Conservation (phyloP, 2,113 vertebrate species). For the Laticauda colubrina region DNA sequence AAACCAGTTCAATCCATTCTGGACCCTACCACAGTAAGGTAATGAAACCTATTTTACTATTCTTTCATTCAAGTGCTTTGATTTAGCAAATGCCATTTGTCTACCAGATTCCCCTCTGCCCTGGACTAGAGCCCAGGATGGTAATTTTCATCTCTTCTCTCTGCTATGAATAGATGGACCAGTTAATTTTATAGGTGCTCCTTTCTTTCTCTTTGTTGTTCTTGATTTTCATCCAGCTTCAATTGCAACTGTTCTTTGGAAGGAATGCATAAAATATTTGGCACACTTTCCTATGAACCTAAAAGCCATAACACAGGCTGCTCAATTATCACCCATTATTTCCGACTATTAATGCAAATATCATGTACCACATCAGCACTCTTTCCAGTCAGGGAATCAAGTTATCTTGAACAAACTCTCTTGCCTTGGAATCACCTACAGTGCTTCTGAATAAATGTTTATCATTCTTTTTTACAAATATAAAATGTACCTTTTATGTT, state of each 20-base stretch:
- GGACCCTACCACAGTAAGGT: not conserved
- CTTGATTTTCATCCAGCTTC: slow-evolving; percentile 19
- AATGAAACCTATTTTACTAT: not conserved
- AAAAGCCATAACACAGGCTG: not conserved
- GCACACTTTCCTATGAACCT: not conserved
- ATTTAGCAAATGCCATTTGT: slow-evolving; percentile 9
- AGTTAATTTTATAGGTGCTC: slow-evolving; percentile 1
- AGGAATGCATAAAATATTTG: not conserved
- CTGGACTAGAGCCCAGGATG: slow-evolving; percentile 22
- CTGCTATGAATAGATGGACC: not conserved
- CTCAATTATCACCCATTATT: slow-evolving; percentile 17
- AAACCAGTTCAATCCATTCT: not conserved
- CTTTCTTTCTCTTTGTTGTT: not conserved
- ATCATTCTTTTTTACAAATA: not conserved
- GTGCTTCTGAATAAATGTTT: not conserved
- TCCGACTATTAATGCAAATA: not conserved
- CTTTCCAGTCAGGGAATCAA: not conserved
- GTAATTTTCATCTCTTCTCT: slow-evolving; percentile 9
- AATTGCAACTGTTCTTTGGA: not conserved
- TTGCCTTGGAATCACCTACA: not conserved
- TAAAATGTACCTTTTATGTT: not conserved
- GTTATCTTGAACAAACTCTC: not conserved
- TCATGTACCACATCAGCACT: not conserved
- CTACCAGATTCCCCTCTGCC: slow-evolving; percentile 2
- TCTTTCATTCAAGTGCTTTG: not conserved